phyloP scores from a whole-genome alignment of 2,888 invertebrate species.

The Oscheius sp. region DNA sequence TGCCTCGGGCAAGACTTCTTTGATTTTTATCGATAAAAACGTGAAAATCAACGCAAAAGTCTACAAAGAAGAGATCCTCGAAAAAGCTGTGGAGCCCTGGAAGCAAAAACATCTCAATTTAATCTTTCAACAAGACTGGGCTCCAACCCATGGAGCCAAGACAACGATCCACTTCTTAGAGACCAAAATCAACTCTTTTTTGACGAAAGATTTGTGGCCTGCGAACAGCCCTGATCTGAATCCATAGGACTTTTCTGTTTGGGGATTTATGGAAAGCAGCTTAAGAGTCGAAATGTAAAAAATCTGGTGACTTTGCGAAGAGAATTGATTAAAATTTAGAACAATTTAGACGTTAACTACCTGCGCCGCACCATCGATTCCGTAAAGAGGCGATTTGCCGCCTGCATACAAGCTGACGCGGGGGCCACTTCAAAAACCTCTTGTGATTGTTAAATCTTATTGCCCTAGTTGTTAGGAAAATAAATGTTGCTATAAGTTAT shows the following conservation, averaged over 20 bases:
- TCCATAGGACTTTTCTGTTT: constrained; percentile 11
- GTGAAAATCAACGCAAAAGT: constrained; percentile 22
- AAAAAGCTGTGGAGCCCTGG: constrained; percentile 17
- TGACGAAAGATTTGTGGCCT: constrained; percentile 25
- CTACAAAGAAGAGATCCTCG: constrained; percentile 21
- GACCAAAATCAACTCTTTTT: background rate
- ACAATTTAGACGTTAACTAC: constrained; percentile 25
- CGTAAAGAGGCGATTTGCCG: background rate
- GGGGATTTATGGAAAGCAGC: background rate
- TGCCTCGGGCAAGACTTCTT: constrained; percentile 1
- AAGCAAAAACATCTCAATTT: background rate
- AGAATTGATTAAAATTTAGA: constrained; percentile 4
- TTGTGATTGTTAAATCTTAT: background rate
- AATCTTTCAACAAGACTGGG: constrained; percentile 33
- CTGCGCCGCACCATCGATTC: constrained; percentile 28
- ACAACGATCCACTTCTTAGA: constrained; percentile 8
- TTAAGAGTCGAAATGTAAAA: background rate
- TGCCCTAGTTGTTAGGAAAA: no score
- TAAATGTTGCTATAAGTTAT: no score
- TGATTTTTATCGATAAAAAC: constrained; percentile 26
- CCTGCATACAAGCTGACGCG: constrained; percentile 24
- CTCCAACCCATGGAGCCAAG: constrained; percentile 30
- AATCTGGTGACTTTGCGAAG: constrained; percentile 4
- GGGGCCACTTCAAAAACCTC: constrained; percentile 19
- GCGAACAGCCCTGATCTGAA: constrained; percentile 22